Conservation (phyloP, 2,888 invertebrate species). For the Heliothis peltigera region DNA sequence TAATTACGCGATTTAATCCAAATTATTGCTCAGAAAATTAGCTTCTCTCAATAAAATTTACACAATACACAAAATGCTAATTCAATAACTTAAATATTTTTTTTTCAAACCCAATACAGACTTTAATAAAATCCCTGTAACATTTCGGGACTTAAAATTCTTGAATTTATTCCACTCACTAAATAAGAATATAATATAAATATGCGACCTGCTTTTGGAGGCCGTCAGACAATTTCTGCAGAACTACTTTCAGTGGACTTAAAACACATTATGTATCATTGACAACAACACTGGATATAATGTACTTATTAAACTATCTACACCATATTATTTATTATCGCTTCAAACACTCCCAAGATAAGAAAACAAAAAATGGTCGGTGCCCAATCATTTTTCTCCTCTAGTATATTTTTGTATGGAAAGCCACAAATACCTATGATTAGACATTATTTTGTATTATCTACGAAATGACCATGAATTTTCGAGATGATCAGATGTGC, state of each 20-base stretch:
- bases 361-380: constrained; percentile 17
- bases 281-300: constrained; percentile 47
- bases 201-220: not conserved
- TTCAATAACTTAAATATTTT: constrained; percentile 11
- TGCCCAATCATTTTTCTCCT: constrained; percentile 19
- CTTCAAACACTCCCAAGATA: constrained; percentile 19
- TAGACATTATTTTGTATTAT: too few relatives aligned
- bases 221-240: constrained; percentile 37
- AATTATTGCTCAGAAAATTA: constrained; percentile 42
- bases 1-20: constrained; percentile 23
- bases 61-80: not conserved
- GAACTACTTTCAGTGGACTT: constrained; percentile 1
- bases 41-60: constrained; percentile 7
- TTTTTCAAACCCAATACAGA: constrained; percentile 8
- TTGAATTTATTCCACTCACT: not conserved
- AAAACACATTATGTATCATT: constrained; percentile 26
- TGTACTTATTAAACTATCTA: constrained; percentile 40
- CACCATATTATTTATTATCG: constrained; percentile 19
- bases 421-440: too few relatives aligned
- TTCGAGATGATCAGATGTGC: too few relatives aligned
- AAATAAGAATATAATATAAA: constrained; percentile 13
- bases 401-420: too few relatives aligned
- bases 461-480: too few relatives aligned
- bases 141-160: constrained; percentile 7
- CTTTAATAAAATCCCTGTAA: constrained; percentile 36